Evolutionary conservation across 2,113 vertebrate species (phyloP).

Genomic region (Sakesphorus luctuosus): DNA sequence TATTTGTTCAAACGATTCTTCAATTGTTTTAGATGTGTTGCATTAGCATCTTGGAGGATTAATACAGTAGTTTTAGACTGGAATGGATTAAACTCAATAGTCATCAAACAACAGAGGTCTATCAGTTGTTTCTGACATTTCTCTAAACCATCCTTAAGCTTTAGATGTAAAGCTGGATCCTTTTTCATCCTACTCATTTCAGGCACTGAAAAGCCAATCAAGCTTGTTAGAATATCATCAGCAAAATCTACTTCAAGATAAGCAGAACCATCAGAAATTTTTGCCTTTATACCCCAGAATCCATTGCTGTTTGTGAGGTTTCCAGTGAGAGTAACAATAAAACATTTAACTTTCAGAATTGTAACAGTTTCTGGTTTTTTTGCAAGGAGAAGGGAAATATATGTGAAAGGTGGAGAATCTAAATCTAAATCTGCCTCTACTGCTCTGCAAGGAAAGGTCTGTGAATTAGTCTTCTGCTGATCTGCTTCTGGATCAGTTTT

Average conservation of each 20-base stretch:
- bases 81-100: slow-evolving; percentile 77
- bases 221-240: slow-evolving; percentile 82
- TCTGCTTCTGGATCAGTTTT: neutral
- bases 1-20: slow-evolving; percentile 78
- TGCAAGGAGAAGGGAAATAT: slow-evolving; percentile 45
- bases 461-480: neutral
- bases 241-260: slow-evolving; percentile 91
- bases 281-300: slow-evolving; percentile 83
- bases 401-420: slow-evolving; percentile 41
- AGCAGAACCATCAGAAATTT: slow-evolving; percentile 91
- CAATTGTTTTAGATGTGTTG: slow-evolving; percentile 76
- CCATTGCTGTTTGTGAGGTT: slow-evolving; percentile 84
- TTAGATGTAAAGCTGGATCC: slow-evolving; percentile 76
- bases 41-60: slow-evolving; percentile 74
- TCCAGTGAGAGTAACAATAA: slow-evolving; percentile 93
- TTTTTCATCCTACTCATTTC: slow-evolving; percentile 72
- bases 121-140: slow-evolving; percentile 83
- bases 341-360: slow-evolving; percentile 82
- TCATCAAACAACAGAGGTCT: slow-evolving; percentile 94
- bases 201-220: slow-evolving; percentile 91
- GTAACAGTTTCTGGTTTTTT: slow-evolving; percentile 20
- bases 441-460: neutral
- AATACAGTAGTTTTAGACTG: slow-evolving; percentile 79
- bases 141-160: slow-evolving; percentile 83
- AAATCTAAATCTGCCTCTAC: neutral